Base-by-base conservation (phyloP, 2,113 vertebrate species). In the Thermophis baileyi region DNA sequence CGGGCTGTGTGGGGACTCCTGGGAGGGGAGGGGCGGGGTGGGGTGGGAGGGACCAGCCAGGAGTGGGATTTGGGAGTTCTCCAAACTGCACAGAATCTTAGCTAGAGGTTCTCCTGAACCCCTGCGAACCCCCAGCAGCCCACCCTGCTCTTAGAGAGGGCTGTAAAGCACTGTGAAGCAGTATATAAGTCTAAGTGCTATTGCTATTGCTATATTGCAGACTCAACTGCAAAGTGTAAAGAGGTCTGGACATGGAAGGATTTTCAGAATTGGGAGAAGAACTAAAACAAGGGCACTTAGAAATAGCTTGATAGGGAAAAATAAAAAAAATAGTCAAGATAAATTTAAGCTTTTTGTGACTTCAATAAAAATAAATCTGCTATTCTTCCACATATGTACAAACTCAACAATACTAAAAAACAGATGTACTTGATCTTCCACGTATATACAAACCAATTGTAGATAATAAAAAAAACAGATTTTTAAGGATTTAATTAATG, bases 241-340 rank as follows among this genome's bases (percentile, higher is more conserved):
- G 57, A 87, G 11, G 49, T 30, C 57, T 89, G 20, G 49, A 14
- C 16, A 54, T n/a, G 35, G 25, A 63, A 94, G 94, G 91, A 94
- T 91, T 85, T 30, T 93, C 88, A 94, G 96, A 85, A 47, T 8
- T 40, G 35, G 18, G 35, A 22, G 89, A 96, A 92, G 94, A 89
- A 53, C 16, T 25, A 55, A 95, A 95, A 74, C 44, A 89, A 91
- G 94, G 74, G 16, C 90, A 88, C 12, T 49, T 63, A 2, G 44
- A 50, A 74, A 93, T 94, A 20, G n/a, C 51, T 0, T 94, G 40
- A 91, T 47, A 92, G 89, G 20, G 50, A 51, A 4, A 8, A 49
- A 91, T 27, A 4, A 4, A 40, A 50, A 4, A 5, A 93, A 93
- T 88, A 92, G 60, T 69, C 24, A 92, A 85, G 6, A 20, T 93